Evolutionary conservation across 2,113 vertebrate species (phyloP), one percentile per base, ranked within the genome.

Genomic region (Lasiurus cinereus): DNA sequence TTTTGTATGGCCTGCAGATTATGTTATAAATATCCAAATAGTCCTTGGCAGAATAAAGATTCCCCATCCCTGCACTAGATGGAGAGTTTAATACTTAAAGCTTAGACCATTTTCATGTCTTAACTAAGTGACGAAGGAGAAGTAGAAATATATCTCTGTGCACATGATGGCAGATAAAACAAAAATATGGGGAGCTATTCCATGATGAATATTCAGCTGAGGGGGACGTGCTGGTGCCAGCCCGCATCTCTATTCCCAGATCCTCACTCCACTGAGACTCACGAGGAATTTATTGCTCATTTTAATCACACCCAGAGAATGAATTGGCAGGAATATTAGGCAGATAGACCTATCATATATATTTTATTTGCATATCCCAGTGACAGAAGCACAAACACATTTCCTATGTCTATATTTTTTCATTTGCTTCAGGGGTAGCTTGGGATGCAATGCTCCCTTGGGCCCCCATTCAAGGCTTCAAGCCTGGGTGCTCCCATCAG

Each of bases 221-320:
- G 96, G 98, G 98, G 98, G 90, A 98, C 5, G 14, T 22, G 83
- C 48, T 73, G 93, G 95, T 98, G 92, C 69, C 76, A 97, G 97
- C 95, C 33, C 22, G 62, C 97, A 82, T 90, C 96, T 97, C 91
- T 93, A 83, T 95, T 98, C 95, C 97, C 48, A 50, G 52, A 95
- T 95, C 96, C 1, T 88, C 96, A 29, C 89, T 98, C 98, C 97
- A 31, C 97, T 0, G 97, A 98, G 98, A 98, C 97, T 97, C 97
- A 90, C 97, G 78, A 96, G 97, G 96, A 98, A 98, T 98, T 98
- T 98, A 98, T 98, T 97, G 98, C 97, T 98, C 98, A 76, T 98
- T 98, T 98, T 98, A 98, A 98, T 98, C 98, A 97, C 98, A 92
- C 97, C 96, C 96, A 87, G 94, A 96, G 98, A 98, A 98, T 98